Conservation (phyloP, 1,140 invertebrate genomes). For the Hermetia illucens region DNA sequence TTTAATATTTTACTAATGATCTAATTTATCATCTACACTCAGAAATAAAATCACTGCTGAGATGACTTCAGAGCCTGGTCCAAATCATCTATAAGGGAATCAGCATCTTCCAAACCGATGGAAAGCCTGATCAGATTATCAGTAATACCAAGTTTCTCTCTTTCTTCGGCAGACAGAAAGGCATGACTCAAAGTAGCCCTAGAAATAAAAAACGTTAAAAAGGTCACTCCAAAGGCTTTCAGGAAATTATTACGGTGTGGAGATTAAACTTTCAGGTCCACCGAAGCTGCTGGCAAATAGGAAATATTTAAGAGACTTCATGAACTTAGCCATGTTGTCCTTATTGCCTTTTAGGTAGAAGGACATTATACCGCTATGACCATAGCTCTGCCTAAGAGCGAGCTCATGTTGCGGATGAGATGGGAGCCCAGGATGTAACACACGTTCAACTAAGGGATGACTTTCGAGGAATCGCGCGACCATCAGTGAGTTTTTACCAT, state of each 20-base stretch:
- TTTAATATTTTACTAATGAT: too few relatives aligned
- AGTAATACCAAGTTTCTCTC: constrained; percentile 61
- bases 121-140: constrained; percentile 76
- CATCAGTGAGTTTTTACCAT: constrained; percentile 53
- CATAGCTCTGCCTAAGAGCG: constrained; percentile 47
- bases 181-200: constrained; percentile 56
- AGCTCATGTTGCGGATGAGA: constrained; percentile 65
- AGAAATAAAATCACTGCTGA: constrained; percentile 27
- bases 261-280: constrained; percentile 57
- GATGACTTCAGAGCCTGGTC: constrained; percentile 52
- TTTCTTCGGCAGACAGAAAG: constrained; percentile 50
- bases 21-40: too few relatives aligned
- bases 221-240: background rate
- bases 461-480: constrained; percentile 56
- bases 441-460: constrained; percentile 44
- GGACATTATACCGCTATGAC: constrained; percentile 61
- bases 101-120: constrained; percentile 72
- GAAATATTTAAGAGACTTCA: constrained; percentile 47
- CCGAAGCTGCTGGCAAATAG: constrained; percentile 62
- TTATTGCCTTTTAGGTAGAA: constrained; percentile 49
- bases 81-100: constrained; percentile 73
- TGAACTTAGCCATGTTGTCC: constrained; percentile 45
- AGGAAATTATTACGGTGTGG: constrained; percentile 34
- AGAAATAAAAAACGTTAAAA: constrained; percentile 5
- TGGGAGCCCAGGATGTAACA: constrained; percentile 50